phyloP scores from a whole-genome alignment of 2,113 vertebrate genomes.

The Meles meles region DNA sequence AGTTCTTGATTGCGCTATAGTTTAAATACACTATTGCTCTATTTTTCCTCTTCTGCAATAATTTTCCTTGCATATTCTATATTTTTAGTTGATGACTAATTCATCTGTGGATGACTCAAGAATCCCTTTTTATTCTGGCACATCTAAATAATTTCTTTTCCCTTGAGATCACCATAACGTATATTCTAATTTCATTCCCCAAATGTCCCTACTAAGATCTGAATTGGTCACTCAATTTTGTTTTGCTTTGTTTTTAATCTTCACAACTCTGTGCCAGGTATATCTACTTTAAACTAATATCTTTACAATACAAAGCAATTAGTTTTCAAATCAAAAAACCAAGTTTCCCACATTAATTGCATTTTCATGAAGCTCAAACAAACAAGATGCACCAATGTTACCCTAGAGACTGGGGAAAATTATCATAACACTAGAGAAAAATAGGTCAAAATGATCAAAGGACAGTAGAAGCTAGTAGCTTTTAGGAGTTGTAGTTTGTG shows the following conservation, averaged over 20 bases:
- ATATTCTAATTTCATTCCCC: slow-evolving; percentile 73
- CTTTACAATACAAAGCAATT: background rate
- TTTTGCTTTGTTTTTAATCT: slow-evolving; percentile 64
- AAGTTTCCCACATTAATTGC: background rate
- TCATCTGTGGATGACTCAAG: slow-evolving; percentile 78
- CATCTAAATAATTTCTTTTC: slow-evolving; percentile 79
- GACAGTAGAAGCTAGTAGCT: background rate
- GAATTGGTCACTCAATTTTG: slow-evolving; percentile 71
- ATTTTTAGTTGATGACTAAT: slow-evolving; percentile 85
- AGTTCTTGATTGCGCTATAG: slow-evolving; percentile 31
- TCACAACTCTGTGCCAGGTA: slow-evolving; percentile 34
- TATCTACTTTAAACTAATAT: slow-evolving; percentile 9
- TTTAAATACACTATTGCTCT: slow-evolving; percentile 67
- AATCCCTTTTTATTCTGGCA: slow-evolving; percentile 77
- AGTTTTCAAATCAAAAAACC: background rate
- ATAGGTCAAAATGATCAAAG: background rate
- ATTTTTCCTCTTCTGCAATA: slow-evolving; percentile 62
- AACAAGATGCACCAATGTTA: background rate
- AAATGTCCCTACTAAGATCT: slow-evolving; percentile 73
- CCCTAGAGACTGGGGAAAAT: background rate
- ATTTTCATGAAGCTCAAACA: background rate
- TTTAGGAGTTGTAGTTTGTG: background rate
- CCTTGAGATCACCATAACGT: slow-evolving; percentile 71
- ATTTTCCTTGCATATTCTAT: slow-evolving; percentile 70
- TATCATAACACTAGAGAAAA: background rate